Conservation (phyloP, 1,140 invertebrate genomes). For the Orchestia grillus region DNA sequence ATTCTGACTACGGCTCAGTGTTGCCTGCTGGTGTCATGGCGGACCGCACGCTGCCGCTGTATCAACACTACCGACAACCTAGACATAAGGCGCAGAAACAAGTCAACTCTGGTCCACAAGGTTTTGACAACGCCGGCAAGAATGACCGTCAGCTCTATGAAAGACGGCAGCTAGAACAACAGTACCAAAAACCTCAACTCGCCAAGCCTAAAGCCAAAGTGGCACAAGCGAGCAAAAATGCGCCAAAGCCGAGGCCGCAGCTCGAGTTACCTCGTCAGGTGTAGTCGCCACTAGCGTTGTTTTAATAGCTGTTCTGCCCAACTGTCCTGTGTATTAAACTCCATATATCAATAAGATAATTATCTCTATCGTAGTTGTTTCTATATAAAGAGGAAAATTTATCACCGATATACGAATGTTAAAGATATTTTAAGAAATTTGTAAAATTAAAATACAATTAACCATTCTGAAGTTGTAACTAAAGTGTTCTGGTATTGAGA, state of each 20-base stretch:
- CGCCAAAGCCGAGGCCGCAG: neutral
- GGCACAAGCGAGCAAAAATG: neutral
- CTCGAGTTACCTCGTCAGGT: neutral
- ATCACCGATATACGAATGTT: neutral
- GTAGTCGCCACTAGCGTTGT: neutral
- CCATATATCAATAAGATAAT: neutral
- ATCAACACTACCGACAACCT: constrained; percentile 20
- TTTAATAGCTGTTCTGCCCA: neutral
- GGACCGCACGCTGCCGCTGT: neutral
- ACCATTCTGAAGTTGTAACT: neutral
- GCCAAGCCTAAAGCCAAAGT: neutral
- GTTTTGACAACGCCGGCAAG: neutral
- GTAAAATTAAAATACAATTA: neutral
- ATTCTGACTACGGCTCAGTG: neutral
- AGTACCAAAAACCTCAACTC: neutral
- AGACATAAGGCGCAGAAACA: neutral
- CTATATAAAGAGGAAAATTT: neutral
- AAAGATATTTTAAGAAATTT: neutral
- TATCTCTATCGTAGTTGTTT: neutral
- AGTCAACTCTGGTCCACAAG: neutral
- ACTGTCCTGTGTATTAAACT: neutral
- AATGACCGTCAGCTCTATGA: constrained; percentile 10
- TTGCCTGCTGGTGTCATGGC: neutral
- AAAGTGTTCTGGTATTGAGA: neutral
- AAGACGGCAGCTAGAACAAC: neutral